Base-by-base conservation (phyloP, 2,113 vertebrate species). In the Cyprinodon tularosa region DNA sequence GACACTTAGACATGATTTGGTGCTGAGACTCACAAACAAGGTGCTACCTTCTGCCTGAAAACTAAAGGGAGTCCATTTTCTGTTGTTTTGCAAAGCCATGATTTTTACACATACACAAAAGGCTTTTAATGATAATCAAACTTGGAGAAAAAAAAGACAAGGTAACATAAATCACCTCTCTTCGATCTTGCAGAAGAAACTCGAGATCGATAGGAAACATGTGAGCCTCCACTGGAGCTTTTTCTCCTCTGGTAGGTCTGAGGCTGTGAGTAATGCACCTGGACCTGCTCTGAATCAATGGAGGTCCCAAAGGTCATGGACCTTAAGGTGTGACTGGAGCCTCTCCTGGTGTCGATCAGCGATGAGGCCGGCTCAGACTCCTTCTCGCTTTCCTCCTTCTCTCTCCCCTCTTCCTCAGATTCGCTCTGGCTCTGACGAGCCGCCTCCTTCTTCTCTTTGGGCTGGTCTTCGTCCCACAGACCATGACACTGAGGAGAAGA, bases 401-500 rank as follows among this genome's bases (percentile, higher is more conserved):
- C 74, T 1, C 66, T 81, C 10, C 88, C 84, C 38, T 98, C 96
- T 0, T 96, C 96, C 69, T 96, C 95, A 0, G 96, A 96, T 50
- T 95, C 96, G 0, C 95, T 95, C 77, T 93, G 94, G 0, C 95
- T 95, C 77, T 93, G 94, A 64, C 87, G 89, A 0, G 87, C 20
- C 0, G 67, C 87, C 68, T 81, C 91, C n/a, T 81, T 94, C 42
- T 91, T 96, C 1, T 74, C 67, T 12, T 85, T 92, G 66, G 94
- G 88, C 62, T 97, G 95, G 0, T 97, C 97, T 39, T 98, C 97
- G 61, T 98, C 97, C 97, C 97, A 99, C 36, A 99, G 84, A 38
- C 98, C 98, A 0, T 99, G 98, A 69, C 98, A 99, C 98, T 99
- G 67, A 2, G 47, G 48, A 59, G 6, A 17, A 63, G 70, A 68